Conservation (phyloP, 2,113 vertebrate genomes). For the Grallaria varia region DNA sequence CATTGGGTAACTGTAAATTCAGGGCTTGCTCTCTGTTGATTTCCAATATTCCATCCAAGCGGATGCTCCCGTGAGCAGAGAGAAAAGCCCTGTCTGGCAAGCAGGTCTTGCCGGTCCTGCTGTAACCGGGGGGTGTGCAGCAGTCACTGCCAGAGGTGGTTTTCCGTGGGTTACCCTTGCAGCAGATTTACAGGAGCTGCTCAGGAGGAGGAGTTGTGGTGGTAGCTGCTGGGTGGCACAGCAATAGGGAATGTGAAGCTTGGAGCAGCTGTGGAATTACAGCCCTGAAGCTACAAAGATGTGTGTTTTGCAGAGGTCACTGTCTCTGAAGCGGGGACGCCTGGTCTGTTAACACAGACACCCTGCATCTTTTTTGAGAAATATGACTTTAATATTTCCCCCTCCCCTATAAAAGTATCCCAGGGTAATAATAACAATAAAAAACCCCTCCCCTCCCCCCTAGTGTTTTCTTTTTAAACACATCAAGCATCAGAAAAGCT, state of each 20-base stretch:
- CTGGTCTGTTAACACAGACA: background rate
- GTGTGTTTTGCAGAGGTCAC: background rate
- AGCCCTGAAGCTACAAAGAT: background rate
- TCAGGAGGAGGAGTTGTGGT: background rate
- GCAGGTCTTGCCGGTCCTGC: background rate
- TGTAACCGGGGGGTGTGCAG: background rate
- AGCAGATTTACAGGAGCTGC: background rate
- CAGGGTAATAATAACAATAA: slow-evolving; percentile 53
- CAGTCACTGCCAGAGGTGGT: background rate
- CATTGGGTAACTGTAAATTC: background rate
- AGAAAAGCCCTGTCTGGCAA: background rate
- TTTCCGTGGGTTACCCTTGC: background rate
- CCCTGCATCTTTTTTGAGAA: background rate
- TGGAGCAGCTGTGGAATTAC: background rate
- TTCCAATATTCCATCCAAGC: background rate
- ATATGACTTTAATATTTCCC: slow-evolving; percentile 21
- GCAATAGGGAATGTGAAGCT: background rate
- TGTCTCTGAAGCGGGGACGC: background rate
- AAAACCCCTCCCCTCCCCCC: background rate
- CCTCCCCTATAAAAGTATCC: slow-evolving; percentile 22
- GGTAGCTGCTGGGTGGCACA: background rate
- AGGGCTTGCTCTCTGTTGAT: background rate
- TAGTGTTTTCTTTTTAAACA: slow-evolving; percentile 65
- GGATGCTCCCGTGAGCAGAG: background rate
- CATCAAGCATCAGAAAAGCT: slow-evolving; percentile 66